A percentile compares a stretch with the other conserved stretches of the same genome.
Evolutionary conservation across 2,797 vertebrate genomes (phyloP).

Genomic region (Pseudochirops cupreus): DNA sequence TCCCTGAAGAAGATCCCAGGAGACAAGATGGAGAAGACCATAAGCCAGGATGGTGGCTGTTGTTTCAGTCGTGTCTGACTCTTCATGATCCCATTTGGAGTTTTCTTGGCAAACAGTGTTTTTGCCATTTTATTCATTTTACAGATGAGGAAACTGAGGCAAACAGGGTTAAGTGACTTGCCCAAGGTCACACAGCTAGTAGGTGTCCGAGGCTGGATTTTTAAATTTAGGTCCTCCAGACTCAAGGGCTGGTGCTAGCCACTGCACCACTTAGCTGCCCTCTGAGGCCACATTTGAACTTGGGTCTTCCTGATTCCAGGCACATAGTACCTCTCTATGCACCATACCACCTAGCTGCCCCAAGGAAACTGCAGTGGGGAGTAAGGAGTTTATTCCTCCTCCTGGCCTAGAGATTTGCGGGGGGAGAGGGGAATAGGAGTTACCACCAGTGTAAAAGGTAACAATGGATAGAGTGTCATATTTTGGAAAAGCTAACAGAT

Average conservation of each 20-base stretch:
- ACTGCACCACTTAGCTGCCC: background rate
- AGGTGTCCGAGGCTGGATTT: background rate
- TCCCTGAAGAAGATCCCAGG: background rate
- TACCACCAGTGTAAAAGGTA: background rate
- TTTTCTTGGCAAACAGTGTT: background rate
- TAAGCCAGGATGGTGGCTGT: background rate
- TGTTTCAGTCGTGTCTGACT: background rate
- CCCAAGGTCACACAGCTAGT: too few species aligned
- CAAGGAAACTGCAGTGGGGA: background rate
- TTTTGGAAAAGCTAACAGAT: background rate
- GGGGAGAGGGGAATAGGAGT: background rate
- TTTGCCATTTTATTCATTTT: background rate
- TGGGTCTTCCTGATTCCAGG: background rate
- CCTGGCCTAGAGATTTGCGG: background rate
- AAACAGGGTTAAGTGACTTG: background rate
- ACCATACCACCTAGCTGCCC: background rate
- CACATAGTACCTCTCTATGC: background rate
- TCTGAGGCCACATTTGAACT: background rate
- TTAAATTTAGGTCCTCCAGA: background rate
- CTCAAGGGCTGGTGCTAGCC: background rate
- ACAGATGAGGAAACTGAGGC: background rate
- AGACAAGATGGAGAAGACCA: background rate
- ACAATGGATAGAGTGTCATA: background rate
- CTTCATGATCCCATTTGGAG: background rate
- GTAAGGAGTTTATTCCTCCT: background rate